A percentile compares a stretch with the other conserved stretches of the same genome.
phyloP scores from a whole-genome alignment of 1,140 invertebrate species.

The Ridgeia piscesae region DNA sequence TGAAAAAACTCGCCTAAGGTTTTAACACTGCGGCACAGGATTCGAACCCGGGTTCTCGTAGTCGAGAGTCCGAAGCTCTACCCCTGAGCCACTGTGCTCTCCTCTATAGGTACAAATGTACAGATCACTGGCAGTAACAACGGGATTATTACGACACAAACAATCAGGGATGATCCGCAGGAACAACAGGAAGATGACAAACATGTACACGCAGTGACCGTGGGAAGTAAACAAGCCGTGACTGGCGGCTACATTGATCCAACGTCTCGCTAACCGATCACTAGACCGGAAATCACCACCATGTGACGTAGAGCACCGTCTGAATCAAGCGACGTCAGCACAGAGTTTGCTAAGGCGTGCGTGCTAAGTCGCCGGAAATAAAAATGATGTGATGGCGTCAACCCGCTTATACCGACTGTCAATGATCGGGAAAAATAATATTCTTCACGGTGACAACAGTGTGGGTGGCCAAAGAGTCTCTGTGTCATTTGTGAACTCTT shows the following conservation, averaged over 20 bases:
- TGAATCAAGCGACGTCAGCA: not conserved
- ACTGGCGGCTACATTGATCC: not conserved
- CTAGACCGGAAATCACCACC: not conserved
- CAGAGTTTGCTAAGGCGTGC: not conserved
- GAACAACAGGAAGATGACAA: no score
- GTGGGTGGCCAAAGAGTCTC: not conserved
- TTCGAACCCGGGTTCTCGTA: no score
- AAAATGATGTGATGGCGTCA: not conserved
- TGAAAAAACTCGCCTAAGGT: no score
- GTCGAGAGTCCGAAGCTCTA: no score
- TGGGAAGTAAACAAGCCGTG: not conserved
- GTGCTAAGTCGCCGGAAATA: not conserved
- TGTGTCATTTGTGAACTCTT: not conserved
- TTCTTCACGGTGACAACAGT: not conserved
- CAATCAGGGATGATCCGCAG: not conserved
- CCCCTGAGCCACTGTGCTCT: no score
- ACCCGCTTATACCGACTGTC: not conserved
- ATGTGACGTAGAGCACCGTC: not conserved
- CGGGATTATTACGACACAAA: not conserved
- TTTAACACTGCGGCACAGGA: no score
- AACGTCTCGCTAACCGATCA: not conserved
- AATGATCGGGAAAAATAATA: not conserved
- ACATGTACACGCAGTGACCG: no score
- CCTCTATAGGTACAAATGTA: no score
- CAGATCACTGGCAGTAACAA: not conserved